Evolutionary conservation across 2,113 vertebrate genomes (phyloP).

Genomic region (Vimba vimba): DNA sequence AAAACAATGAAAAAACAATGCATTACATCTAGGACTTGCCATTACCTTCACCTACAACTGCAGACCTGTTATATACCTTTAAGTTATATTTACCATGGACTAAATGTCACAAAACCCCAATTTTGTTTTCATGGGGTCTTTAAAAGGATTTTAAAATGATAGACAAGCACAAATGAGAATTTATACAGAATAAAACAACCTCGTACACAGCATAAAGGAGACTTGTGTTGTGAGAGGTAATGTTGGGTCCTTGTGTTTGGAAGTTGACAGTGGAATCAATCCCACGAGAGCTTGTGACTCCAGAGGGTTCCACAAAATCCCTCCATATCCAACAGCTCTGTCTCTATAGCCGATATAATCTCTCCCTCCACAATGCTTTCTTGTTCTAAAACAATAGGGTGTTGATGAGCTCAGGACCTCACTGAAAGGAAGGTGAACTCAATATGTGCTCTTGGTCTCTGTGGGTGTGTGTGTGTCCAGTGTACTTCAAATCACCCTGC

Average conservation of each 20-base stretch:
- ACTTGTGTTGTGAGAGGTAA: background rate
- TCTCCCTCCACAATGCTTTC: background rate
- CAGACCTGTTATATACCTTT: no score
- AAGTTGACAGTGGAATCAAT: slow-evolving; percentile 11
- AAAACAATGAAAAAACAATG: background rate
- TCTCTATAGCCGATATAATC: background rate
- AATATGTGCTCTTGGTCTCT: slow-evolving; percentile 44
- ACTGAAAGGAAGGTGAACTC: slow-evolving; percentile 54
- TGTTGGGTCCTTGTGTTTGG: background rate
- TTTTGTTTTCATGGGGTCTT: background rate
- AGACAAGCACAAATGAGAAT: background rate
- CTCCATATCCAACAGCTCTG: background rate
- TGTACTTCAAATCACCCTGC: slow-evolving; percentile 7
- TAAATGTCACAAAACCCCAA: no score
- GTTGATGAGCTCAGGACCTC: slow-evolving; percentile 42
- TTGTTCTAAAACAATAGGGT: slow-evolving; percentile 49
- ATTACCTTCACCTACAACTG: no score
- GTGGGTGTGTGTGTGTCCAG: slow-evolving; percentile 44
- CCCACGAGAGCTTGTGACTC: background rate
- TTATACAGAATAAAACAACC: background rate
- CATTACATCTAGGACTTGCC: no score
- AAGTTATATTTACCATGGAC: no score
- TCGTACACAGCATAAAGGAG: background rate
- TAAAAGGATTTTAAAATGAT: background rate
- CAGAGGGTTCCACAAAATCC: background rate